A percentile compares a stretch with the other conserved stretches of the same genome.
Evolutionary conservation across 2,113 vertebrate species (phyloP).

Genomic region (Phalacrocorax brasilianus): DNA sequence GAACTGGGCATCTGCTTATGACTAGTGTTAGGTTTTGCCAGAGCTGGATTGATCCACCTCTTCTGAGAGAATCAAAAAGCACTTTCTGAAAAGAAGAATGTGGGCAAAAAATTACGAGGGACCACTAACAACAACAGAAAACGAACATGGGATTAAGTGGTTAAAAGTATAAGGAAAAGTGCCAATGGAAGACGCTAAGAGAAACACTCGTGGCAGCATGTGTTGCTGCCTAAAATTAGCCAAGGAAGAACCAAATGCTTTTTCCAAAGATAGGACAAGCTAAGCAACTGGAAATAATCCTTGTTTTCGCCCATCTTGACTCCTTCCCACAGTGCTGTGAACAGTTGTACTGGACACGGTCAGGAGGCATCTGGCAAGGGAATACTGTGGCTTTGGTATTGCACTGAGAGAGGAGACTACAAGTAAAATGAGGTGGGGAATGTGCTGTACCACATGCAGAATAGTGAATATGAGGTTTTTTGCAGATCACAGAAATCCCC

Average conservation of each 20-base stretch:
- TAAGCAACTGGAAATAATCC: not conserved
- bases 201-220: not conserved
- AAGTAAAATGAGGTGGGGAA: not conserved
- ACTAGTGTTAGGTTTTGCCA: not conserved
- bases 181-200: not conserved
- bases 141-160: not conserved
- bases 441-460: not conserved
- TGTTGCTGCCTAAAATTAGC: not conserved
- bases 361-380: not conserved
- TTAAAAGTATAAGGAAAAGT: not conserved
- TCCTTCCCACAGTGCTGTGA: not conserved
- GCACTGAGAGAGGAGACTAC: not conserved
- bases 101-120: not conserved
- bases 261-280: not conserved
- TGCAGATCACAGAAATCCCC: not conserved
- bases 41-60: not conserved
- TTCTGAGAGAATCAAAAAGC: not conserved
- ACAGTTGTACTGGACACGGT: not conserved
- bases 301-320: fast-evolving
- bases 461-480: not conserved
- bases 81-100: not conserved
- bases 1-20: not conserved
- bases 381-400: not conserved
- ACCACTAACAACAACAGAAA: not conserved
- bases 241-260: not conserved